These are phyloP conservation scores for Eilema sororculum DNA, from an alignment of 2,888 invertebrate genomes.

Conservation along the genomic window DNA sequence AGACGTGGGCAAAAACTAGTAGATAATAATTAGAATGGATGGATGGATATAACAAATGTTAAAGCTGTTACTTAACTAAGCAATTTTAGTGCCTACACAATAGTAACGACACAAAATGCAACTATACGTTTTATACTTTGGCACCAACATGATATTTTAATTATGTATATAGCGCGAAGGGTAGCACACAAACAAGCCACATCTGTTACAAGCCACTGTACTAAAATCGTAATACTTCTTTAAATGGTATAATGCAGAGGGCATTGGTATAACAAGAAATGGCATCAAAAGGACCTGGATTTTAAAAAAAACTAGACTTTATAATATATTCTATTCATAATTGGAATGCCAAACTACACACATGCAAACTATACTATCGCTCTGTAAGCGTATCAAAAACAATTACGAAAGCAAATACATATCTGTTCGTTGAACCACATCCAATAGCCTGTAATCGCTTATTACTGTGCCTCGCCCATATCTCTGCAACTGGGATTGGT, in stretches of 20 bases:
- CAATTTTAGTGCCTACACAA: neutral
- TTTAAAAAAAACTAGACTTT: too few relatives aligned
- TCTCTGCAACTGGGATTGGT: constrained; percentile 7
- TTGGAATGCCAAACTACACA: neutral
- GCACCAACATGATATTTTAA: neutral
- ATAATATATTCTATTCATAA: neutral
- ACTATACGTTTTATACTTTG: neutral
- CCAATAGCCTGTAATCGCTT: constrained; percentile 6
- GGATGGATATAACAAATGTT: neutral
- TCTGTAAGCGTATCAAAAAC: constrained; percentile 11
- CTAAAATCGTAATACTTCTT: too few relatives aligned
- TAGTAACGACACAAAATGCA: neutral
- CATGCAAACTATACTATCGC: neutral
- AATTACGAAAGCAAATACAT: constrained; percentile 6
- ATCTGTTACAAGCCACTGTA: too few relatives aligned
- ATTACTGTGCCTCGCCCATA: neutral
- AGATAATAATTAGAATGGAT: neutral
- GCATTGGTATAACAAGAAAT: neutral
- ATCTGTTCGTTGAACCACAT: constrained; percentile 16
- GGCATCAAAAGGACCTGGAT: neutral
- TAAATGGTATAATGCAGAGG: too few relatives aligned
- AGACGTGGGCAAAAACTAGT: too few relatives aligned
- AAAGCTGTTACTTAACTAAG: neutral
- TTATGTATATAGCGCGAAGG: neutral
- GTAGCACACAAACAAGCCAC: too few relatives aligned